Base-by-base conservation (phyloP, 1,140 invertebrate species). In the Heliothis virescens region DNA sequence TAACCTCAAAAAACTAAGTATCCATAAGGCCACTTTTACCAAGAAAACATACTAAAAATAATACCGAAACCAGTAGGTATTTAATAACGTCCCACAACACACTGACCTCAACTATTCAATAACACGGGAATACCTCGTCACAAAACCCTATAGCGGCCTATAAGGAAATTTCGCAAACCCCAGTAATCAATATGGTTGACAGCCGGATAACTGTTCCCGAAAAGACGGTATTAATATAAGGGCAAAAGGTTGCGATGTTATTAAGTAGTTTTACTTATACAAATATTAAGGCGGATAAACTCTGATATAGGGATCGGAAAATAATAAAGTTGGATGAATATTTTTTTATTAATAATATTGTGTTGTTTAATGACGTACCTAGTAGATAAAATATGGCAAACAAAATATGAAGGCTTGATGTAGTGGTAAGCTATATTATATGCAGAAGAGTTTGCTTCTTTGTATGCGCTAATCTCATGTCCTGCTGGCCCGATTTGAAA, bases 181-280 rank as follows among this genome's bases (percentile, higher is more conserved):
- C 16, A 63, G 60, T 63, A 63, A 63, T 63, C 60, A 63, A 63
- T 63, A 63, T 41, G 11, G 21, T 47, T 63, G 60, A 63, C 60
- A 63, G 21, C 13, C 5, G 34, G 60, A 63, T 63, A 41, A 41
- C 29, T 41, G n/a, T 29, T 63, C 5, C 55, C 55, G 18, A 26
- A 12, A 62, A 29, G 29, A 63, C n/a, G 34, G 34, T 63, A 63
- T 63, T 63, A 63, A 63, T 63, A 63, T 41, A 63, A 63, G 60
- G 60, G 29, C 60, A 63, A 63, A 63, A 34, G 60, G 60, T 63
- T 41, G 15, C 4, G 34, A 41, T 63, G 29, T 63, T 15, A 34
- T 63, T 63, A 63, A 63, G 60, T 29, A 63, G 29, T n/a, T 15
- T 10, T n/a, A 18, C n/a, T 29, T 34, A 34, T 63, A n/a, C n/a